phyloP scores from a whole-genome alignment of 2,113 vertebrate genomes.

The Myocastor coypus region DNA sequence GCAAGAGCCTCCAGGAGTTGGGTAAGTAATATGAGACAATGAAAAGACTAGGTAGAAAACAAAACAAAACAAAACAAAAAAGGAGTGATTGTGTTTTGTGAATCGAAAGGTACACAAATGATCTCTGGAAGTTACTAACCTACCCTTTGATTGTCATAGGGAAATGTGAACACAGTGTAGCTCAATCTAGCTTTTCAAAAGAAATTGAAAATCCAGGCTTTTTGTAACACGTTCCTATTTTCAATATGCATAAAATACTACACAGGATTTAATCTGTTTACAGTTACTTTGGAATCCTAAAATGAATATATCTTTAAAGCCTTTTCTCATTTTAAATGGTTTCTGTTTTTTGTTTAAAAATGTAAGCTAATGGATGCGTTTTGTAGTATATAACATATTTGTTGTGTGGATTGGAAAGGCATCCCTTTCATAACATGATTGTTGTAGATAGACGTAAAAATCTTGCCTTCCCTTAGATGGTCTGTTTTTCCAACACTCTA shows the following conservation, averaged over 20 bases:
- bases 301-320: constrained; percentile 19
- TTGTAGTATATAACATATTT: neutral
- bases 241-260: neutral
- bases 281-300: constrained; percentile 12
- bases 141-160: neutral
- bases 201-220: neutral
- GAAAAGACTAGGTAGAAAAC: neutral
- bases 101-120: neutral
- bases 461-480: constrained; percentile 32
- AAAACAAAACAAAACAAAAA: neutral
- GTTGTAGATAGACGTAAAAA: neutral
- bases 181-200: constrained; percentile 22
- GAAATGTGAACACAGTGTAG: neutral
- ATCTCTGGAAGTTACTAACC: neutral
- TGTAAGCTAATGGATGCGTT: neutral
- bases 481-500: constrained; percentile 48
- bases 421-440: neutral
- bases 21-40: neutral
- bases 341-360: constrained; percentile 48
- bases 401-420: neutral
- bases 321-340: neutral
- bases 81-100: neutral
- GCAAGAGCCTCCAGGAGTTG: neutral
- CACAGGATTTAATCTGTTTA: neutral
- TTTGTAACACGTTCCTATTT: constrained; percentile 30